Evolutionary conservation across 2,797 vertebrate species (phyloP).

Genomic region (Syngnathus acus): DNA sequence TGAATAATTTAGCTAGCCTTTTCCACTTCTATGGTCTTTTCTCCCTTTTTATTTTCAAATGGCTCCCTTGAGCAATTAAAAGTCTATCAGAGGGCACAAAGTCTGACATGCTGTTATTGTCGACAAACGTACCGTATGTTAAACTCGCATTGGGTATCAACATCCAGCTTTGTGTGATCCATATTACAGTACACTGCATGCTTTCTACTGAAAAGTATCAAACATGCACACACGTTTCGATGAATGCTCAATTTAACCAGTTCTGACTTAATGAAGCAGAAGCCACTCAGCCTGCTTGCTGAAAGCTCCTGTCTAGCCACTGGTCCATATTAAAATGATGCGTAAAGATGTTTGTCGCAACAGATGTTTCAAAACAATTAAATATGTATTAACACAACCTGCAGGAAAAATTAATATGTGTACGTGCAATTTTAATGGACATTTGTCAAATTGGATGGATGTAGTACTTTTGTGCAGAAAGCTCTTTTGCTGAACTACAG

Average conservation of each 20-base stretch:
- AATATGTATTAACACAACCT: slow-evolving; percentile 72
- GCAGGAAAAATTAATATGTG: slow-evolving; percentile 58
- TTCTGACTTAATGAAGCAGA: slow-evolving; percentile 67
- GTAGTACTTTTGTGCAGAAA: neutral
- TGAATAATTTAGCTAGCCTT: slow-evolving; percentile 66
- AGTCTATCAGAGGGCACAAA: slow-evolving; percentile 39
- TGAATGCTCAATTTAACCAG: slow-evolving; percentile 66
- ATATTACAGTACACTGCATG: slow-evolving; percentile 36
- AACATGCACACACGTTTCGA: slow-evolving; percentile 46
- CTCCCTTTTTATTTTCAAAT: slow-evolving; percentile 8
- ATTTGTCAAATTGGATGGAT: neutral
- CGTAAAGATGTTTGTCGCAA: slow-evolving; percentile 60
- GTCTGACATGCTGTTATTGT: slow-evolving; percentile 48
- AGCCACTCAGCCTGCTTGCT: slow-evolving; percentile 49
- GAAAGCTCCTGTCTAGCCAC: slow-evolving; percentile 42
- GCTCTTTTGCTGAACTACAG: slow-evolving; percentile 54
- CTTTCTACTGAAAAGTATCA: slow-evolving; percentile 52
- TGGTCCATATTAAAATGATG: slow-evolving; percentile 59
- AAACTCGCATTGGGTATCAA: slow-evolving; percentile 53
- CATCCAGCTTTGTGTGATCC: slow-evolving; percentile 48
- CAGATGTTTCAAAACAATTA: slow-evolving; percentile 30
- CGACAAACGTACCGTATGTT: slow-evolving; percentile 48
- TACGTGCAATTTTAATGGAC: neutral
- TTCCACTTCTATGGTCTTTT: slow-evolving; percentile 44
- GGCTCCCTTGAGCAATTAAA: slow-evolving; percentile 38